phyloP scores from a whole-genome alignment of 2,113 vertebrate genomes.

The Hipposideros armiger region DNA sequence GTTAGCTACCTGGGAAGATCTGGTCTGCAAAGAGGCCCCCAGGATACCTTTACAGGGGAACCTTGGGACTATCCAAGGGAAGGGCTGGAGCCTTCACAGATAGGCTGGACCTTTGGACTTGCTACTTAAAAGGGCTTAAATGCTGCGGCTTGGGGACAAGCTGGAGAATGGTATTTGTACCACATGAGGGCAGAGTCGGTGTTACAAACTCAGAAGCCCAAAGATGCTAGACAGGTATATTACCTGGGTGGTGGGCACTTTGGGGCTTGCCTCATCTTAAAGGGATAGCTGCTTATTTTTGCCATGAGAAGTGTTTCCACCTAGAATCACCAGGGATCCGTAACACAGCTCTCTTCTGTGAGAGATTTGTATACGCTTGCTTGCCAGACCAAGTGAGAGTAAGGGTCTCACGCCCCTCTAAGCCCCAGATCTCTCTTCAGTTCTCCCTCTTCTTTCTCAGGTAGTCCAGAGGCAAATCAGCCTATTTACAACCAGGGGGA shows the following conservation, averaged over 20 bases:
- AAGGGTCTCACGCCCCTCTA: neutral
- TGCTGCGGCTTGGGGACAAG: neutral
- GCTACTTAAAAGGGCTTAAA: neutral
- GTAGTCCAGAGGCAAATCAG: neutral
- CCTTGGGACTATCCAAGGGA: neutral
- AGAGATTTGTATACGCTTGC: neutral
- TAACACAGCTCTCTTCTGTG: neutral
- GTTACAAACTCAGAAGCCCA: neutral
- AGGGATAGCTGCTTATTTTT: neutral
- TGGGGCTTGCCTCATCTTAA: neutral
- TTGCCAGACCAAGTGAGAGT: neutral
- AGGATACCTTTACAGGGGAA: neutral
- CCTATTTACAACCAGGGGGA: neutral
- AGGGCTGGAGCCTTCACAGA: neutral
- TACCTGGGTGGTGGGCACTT: neutral
- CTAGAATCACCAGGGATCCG: neutral
- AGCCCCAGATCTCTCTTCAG: neutral
- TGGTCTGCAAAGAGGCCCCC: neutral
- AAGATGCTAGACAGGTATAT: neutral
- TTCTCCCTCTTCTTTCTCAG: neutral
- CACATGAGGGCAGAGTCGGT: neutral
- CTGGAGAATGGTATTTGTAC: neutral
- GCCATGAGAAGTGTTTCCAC: neutral
- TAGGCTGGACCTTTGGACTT: neutral
- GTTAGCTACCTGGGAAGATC: neutral